phyloP scores from a whole-genome alignment of 2,113 vertebrate genomes.

The Tragelaphus buxtoni region DNA sequence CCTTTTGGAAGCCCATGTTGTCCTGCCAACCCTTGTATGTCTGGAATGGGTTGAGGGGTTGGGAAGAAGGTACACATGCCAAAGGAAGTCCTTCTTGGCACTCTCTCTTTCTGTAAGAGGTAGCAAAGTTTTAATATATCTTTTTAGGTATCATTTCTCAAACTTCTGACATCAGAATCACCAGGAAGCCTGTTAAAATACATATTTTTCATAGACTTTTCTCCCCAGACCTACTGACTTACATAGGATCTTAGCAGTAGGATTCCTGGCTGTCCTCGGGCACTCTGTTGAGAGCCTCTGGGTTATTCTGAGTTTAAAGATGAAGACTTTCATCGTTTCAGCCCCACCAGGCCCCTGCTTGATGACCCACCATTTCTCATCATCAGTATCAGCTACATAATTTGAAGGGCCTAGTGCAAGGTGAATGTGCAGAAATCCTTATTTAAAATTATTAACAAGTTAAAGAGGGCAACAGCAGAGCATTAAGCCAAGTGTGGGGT shows the following conservation, averaged over 20 bases:
- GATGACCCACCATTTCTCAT: not conserved
- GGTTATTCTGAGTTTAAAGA: not conserved
- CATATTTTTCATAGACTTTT: not conserved
- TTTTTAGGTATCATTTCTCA: not conserved
- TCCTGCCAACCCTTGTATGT: not conserved
- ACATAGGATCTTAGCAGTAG: not conserved
- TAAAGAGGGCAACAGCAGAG: not conserved
- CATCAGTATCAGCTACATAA: not conserved
- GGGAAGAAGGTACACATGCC: not conserved
- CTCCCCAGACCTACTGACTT: not conserved
- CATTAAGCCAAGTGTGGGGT: not conserved
- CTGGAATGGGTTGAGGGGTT: not conserved
- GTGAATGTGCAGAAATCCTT: not conserved
- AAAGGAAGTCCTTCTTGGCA: not conserved
- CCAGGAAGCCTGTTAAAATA: slow-evolving; percentile 1
- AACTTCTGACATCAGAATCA: not conserved
- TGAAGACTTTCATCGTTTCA: not conserved
- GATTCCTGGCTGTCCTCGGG: not conserved
- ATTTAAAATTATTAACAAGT: not conserved
- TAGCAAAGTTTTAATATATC: not conserved
- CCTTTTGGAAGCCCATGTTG: not conserved
- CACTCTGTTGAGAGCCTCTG: not conserved
- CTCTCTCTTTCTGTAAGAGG: not conserved
- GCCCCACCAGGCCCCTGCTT: not conserved
- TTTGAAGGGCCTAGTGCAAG: not conserved